phyloP scores from a whole-genome alignment of 1,140 invertebrate species.

The Palaemon carinicauda region DNA sequence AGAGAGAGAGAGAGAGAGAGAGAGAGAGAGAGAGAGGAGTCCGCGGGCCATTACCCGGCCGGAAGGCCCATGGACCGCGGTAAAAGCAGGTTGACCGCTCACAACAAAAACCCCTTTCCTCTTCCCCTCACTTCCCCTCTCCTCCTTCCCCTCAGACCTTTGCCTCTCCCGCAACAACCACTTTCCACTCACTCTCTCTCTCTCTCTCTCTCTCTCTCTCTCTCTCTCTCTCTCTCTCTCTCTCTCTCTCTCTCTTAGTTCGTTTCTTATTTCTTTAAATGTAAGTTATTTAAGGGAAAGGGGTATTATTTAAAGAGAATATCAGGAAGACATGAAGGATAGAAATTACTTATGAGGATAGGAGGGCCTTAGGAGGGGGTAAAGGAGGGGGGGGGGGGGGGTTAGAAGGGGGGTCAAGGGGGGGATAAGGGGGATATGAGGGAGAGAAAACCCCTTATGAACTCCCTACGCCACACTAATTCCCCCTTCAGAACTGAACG shows the following conservation, averaged over 20 bases:
- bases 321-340: neutral
- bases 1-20: neutral
- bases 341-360: neutral
- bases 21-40: neutral
- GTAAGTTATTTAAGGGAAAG: no score
- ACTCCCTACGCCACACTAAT: no score
- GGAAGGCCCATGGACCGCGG: constrained; percentile 39
- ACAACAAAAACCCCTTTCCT: constrained; percentile 48
- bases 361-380: no score
- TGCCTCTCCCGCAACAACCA: neutral
- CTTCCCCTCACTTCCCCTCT: neutral
- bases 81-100: constrained; percentile 53
- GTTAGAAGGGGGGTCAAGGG: no score
- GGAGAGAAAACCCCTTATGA: neutral
- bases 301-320: no score
- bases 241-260: no score
- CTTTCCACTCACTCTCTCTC: no score
- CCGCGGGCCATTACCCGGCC: constrained; percentile 39
- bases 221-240: no score
- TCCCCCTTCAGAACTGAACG: neutral
- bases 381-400: no score
- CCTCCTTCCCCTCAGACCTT: neutral
- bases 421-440: no score
- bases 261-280: no score
- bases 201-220: neutral